These are phyloP conservation scores for Elysia crispata DNA, from an alignment of 2,888 invertebrate genomes.

Conservation along the genomic window DNA sequence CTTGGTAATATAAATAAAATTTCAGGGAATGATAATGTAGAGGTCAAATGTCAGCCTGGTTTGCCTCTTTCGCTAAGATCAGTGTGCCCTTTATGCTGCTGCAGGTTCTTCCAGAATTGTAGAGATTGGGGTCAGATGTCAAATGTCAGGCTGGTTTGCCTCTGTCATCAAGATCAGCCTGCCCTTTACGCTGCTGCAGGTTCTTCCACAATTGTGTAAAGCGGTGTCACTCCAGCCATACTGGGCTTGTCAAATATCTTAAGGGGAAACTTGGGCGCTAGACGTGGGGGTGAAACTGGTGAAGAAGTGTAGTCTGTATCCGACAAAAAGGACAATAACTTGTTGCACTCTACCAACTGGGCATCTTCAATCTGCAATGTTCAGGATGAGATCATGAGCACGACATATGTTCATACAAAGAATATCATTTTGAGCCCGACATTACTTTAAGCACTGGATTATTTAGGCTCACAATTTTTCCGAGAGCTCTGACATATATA, in stretches of 20 bases:
- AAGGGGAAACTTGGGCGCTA: slow-evolving; percentile 27
- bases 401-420: too few relatives aligned
- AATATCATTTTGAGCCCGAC: too few relatives aligned
- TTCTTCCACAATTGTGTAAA: slow-evolving; percentile 44
- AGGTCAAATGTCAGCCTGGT: too few relatives aligned
- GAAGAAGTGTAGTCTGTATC: not conserved
- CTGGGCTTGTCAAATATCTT: slow-evolving; percentile 42
- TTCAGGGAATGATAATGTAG: too few relatives aligned
- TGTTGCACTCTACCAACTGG: slow-evolving; percentile 18
- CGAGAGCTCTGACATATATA: too few relatives aligned
- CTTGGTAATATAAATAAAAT: too few relatives aligned
- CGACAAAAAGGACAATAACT: slow-evolving; percentile 10
- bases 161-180: too few relatives aligned
- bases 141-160: too few relatives aligned
- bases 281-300: not conserved
- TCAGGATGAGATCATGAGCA: too few relatives aligned
- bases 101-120: slow-evolving; percentile 43
- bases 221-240: slow-evolving; percentile 34
- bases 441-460: too few relatives aligned
- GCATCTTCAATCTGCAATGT: slow-evolving; percentile 32
- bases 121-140: slow-evolving; percentile 10
- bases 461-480: too few relatives aligned
- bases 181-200: not conserved
- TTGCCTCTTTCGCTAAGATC: too few relatives aligned
- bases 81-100: not conserved